phyloP scores from a whole-genome alignment of 2,113 vertebrate genomes.

The Monopterus albus region DNA sequence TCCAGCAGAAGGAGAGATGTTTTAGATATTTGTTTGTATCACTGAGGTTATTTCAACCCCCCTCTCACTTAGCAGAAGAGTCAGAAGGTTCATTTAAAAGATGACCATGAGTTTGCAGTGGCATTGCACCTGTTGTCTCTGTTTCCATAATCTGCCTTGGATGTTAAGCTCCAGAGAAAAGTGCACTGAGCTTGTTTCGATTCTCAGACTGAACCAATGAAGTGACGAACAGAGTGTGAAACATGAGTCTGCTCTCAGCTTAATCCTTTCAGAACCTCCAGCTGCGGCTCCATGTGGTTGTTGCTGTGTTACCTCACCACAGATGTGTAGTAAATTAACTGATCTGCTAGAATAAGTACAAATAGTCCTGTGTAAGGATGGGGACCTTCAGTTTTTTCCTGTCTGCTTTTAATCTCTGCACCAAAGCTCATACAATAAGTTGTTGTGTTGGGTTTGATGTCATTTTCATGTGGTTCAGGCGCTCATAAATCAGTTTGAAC shows the following conservation, averaged over 20 bases:
- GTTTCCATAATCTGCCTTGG: neutral
- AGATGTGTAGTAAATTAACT: neutral
- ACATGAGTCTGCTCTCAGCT: too few relatives aligned
- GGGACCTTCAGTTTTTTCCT: too few relatives aligned
- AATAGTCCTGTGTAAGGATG: neutral
- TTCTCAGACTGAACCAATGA: neutral
- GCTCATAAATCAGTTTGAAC: too few relatives aligned
- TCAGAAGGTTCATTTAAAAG: neutral
- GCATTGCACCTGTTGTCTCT: too few relatives aligned
- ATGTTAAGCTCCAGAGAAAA: neutral
- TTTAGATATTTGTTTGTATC: neutral
- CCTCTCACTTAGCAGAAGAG: neutral
- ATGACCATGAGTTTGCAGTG: too few relatives aligned
- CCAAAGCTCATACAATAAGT: neutral
- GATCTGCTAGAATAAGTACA: neutral
- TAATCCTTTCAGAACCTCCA: neutral
- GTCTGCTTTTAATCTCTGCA: neutral
- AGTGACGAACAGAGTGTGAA: slow-evolving; percentile 19
- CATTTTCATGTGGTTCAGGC: too few relatives aligned
- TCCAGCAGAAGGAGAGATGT: too few relatives aligned
- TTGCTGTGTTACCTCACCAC: neutral
- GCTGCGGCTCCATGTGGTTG: neutral
- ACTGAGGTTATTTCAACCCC: slow-evolving; percentile 16
- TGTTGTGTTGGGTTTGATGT: too few relatives aligned
- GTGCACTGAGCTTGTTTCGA: neutral